A percentile compares a stretch with the other conserved stretches of the same genome.
Conservation (phyloP, 2,113 vertebrate species). For the Coracopsis vasa region DNA sequence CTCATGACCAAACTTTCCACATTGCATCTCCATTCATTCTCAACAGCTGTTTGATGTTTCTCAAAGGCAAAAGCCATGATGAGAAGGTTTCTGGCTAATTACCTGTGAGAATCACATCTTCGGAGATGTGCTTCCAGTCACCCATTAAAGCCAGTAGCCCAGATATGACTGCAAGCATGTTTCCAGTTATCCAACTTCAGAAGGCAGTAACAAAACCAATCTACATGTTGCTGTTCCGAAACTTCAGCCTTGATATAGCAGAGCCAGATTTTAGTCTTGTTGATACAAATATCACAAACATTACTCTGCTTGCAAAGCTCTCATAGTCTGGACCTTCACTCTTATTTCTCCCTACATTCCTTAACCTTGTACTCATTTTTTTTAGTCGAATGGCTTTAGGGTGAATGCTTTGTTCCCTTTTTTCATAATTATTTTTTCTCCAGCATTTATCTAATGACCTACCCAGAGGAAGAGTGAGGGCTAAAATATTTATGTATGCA, state of each 20-base stretch:
- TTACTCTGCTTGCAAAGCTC: neutral
- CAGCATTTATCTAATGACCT: neutral
- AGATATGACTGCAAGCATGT: fast-evolving
- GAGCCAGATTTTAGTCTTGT: neutral
- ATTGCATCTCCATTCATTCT: neutral
- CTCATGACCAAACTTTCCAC: neutral
- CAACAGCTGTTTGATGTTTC: neutral
- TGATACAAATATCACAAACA: neutral
- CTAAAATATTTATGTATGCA: slow-evolving; percentile 55
- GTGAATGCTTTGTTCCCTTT: neutral
- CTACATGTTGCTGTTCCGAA: neutral
- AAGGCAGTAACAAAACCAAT: neutral
- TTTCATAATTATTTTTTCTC: neutral
- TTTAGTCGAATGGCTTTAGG: neutral
- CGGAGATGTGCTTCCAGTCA: neutral
- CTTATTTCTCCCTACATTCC: neutral
- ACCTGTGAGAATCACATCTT: neutral
- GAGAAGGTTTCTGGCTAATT: neutral
- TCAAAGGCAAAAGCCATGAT: neutral
- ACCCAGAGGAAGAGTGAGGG: neutral
- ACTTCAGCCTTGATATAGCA: neutral
- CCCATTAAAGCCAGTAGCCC: neutral
- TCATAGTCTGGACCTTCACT: neutral
- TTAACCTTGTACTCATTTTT: neutral
- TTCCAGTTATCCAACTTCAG: neutral